phyloP scores from a whole-genome alignment of 2,888 invertebrate species.

The Rhabditoides inermis region DNA sequence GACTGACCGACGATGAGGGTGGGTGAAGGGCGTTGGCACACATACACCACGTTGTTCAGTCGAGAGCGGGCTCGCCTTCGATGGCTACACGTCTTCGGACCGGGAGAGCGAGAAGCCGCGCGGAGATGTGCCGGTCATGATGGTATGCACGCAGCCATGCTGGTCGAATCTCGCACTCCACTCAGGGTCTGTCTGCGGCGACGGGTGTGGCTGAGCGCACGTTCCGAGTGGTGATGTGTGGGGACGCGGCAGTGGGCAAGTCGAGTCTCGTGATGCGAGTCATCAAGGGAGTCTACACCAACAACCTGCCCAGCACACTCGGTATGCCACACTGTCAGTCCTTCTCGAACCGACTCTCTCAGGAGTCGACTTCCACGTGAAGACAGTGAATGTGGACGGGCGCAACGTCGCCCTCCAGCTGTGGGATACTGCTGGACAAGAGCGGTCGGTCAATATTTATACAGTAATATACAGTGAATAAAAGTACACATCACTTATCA shows the following conservation, averaged over 20 bases:
- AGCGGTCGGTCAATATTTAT: conserved; percentile 53
- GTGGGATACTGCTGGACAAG: conserved; percentile 64
- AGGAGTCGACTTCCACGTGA: conserved; percentile 61
- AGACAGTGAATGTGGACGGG: conserved; percentile 59
- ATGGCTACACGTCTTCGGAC: conserved; percentile 6
- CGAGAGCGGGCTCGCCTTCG: conserved; percentile 9
- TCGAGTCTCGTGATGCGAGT: conserved; percentile 61
- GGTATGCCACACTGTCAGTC: conserved; percentile 52
- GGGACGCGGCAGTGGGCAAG: conserved; percentile 63
- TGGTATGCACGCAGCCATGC: conserved; percentile 1
- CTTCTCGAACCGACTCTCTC: conserved; percentile 1
- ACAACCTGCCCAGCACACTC: conserved; percentile 60
- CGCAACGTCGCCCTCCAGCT: conserved; percentile 57
- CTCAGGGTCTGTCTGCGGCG: conserved; percentile 25
- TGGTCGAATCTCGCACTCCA: background rate
- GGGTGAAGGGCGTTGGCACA: background rate
- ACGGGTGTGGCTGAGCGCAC: conserved; percentile 58
- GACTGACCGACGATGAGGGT: background rate
- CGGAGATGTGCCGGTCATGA: background rate
- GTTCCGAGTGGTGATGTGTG: conserved; percentile 62
- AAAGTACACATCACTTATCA: background rate
- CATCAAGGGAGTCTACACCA: conserved; percentile 60
- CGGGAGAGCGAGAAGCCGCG: conserved; percentile 3
- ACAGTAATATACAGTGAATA: background rate
- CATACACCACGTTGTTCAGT: background rate